Evolutionary conservation across 2,113 vertebrate genomes (phyloP), one percentile per base, ranked within the genome.

Genomic region (Cairina moschata): DNA sequence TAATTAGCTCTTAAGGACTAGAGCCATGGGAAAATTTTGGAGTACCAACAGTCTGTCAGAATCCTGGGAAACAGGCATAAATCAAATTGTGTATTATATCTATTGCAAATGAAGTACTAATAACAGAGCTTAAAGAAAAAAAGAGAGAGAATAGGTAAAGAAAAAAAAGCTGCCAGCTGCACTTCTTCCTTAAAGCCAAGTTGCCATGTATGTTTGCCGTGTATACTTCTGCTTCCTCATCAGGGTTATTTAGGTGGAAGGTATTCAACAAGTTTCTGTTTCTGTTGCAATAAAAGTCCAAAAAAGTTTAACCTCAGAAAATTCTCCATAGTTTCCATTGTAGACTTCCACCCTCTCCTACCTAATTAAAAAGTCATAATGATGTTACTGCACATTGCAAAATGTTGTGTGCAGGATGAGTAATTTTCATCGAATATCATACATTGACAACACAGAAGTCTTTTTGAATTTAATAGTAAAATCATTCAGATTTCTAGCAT

Each of bases 341-440:
- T 32, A 42, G 17, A 71, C 44, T 71, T 83, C 32, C 34, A 71
- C 7, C 16, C 21, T 78, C 22, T 76, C 42, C 80, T 73, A 80
- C 29, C 26, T 67, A 54, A 69, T 85, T 83, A 89, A 21, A 48
- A 48, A 48, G 46, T 21, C 46, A 10, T 46, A 83, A 87, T 65
- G 88, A 96, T n/a, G 34, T 91, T 94, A 66, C 40, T 86, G 34
- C 36, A 23, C 44, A 91, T 95, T 95, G 85, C 67, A 59, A 48
- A 96, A 77, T 88, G 50, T 54, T 88, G 73, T 79, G n/a, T 93
- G 32, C n/a, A 80, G 68, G 50, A 94, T 96, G 90, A 94, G 84
- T 92, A 17, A 76, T 88, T 93, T 77, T 91, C 69, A 84, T 91
- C 48, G 96, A 79, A 62, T 89, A 80, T 74, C 25, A 21, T 58